phyloP scores from a whole-genome alignment of 1,140 invertebrate species.

The Zophobas morio region DNA sequence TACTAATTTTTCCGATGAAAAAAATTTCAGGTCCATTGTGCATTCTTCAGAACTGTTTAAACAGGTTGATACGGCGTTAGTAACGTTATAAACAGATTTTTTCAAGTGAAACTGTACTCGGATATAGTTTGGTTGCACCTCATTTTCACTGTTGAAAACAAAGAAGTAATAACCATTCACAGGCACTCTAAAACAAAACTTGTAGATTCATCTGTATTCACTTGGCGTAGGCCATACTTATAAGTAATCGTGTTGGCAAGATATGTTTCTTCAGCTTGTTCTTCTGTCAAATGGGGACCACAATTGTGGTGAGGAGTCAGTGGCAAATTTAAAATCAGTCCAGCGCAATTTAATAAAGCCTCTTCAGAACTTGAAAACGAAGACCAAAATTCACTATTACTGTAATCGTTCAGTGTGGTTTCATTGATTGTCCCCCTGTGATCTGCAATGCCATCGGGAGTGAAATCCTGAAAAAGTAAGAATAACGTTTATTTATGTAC shows the following conservation, averaged over 20 bases:
- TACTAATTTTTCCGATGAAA: constrained; percentile 78
- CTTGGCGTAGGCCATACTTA: constrained; percentile 67
- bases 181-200: constrained; percentile 72
- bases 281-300: constrained; percentile 64
- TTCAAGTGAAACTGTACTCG: constrained; percentile 78
- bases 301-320: constrained; percentile 76
- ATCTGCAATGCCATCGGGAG: constrained; percentile 76
- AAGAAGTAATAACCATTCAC: constrained; percentile 86
- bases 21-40: constrained; percentile 77
- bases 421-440: constrained; percentile 75
- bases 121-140: constrained; percentile 79
- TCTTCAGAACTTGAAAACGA: constrained; percentile 86
- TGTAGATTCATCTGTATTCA: not conserved
- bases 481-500: too few relatives aligned
- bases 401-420: constrained; percentile 76
- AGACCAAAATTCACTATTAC: constrained; percentile 84
- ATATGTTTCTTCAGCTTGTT: constrained; percentile 69
- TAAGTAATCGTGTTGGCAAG: constrained; percentile 76
- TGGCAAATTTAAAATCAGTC: constrained; percentile 80
- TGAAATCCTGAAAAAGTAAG: constrained; percentile 67
- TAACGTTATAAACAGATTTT: constrained; percentile 79
- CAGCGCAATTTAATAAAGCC: constrained; percentile 80
- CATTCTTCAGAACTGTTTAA: constrained; percentile 76
- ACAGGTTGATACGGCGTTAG: constrained; percentile 72
- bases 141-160: constrained; percentile 86